Conservation (phyloP, 2,888 invertebrate species). For the Cristatella mucedo region DNA sequence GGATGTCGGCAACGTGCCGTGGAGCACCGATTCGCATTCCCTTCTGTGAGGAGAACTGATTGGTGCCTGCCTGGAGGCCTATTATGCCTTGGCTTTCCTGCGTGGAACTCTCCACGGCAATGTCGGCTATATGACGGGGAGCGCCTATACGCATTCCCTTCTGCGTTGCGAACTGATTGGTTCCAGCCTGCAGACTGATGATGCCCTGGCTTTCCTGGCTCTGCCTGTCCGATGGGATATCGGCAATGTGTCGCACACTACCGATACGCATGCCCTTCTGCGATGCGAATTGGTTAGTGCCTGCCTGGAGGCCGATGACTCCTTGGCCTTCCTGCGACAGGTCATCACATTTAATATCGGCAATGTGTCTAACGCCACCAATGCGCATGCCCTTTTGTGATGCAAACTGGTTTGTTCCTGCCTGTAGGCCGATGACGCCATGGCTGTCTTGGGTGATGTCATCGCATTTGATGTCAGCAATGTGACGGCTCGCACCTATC, state of each 20-base stretch:
- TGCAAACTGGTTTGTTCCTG: conserved; percentile 22
- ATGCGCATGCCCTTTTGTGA: conserved; percentile 20
- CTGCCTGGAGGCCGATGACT: conserved; percentile 13
- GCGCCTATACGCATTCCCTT: conserved; percentile 29
- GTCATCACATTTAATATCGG: conserved; percentile 16
- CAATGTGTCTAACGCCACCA: conserved; percentile 20
- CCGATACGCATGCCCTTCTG: conserved; percentile 20
- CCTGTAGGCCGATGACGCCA: conserved; percentile 22
- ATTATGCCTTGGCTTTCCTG: conserved; percentile 11
- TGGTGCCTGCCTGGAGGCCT: conserved; percentile 13
- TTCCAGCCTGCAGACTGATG: conserved; percentile 30
- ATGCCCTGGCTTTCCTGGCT: conserved; percentile 21
- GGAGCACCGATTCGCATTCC: conserved; percentile 21
- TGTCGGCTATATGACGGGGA: conserved; percentile 22
- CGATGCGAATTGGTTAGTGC: conserved; percentile 12
- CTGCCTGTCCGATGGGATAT: conserved; percentile 22
- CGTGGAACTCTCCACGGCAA: conserved; percentile 14
- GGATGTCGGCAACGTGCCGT: conserved; percentile 22
- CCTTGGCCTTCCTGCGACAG: conserved; percentile 11
- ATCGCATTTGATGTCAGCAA: conserved; percentile 19
- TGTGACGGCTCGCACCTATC: conserved; percentile 12
- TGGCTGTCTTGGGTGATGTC: conserved; percentile 18
- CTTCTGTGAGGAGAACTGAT: conserved; percentile 11
- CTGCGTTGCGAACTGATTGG: conserved; percentile 32
- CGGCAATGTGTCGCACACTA: conserved; percentile 21